Percentiles rank a stretch among this genome's conserved stretches.
phyloP scores from a whole-genome alignment of 2,113 vertebrate species.

The Ibidorhyncha struthersii region DNA sequence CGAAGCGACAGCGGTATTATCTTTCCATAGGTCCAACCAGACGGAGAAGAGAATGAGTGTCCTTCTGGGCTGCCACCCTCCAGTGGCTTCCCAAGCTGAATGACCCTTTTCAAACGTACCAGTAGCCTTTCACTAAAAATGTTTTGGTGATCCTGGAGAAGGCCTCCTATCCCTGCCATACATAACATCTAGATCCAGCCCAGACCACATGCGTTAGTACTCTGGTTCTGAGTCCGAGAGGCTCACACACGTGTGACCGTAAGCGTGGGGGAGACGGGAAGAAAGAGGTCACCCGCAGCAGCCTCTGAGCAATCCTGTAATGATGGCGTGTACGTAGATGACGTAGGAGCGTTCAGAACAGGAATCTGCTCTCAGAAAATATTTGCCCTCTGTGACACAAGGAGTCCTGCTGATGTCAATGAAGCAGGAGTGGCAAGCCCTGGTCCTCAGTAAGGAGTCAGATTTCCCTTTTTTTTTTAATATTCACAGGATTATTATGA shows the following conservation, averaged over 20 bases:
- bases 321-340: background rate
- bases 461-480: background rate
- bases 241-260: background rate
- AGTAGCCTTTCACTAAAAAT: background rate
- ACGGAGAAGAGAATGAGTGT: background rate
- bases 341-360: conserved; percentile 3
- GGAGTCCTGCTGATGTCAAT: conserved; percentile 51
- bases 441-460: background rate
- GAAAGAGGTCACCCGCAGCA: background rate
- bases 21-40: background rate
- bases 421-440: conserved; percentile 2
- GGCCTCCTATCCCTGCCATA: background rate
- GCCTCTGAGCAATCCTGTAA: conserved; percentile 17
- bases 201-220: background rate
- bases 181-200: background rate
- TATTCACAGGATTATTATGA: conserved; percentile 22
- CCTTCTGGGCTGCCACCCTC: background rate
- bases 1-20: background rate
- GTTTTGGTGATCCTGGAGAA: background rate
- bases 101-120: background rate
- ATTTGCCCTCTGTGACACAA: conserved; percentile 27
- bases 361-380: conserved; percentile 27
- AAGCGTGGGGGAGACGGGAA: background rate
- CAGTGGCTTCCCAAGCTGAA: background rate
- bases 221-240: background rate